Evolutionary conservation across 2,113 vertebrate species (phyloP), one percentile per base, ranked within the genome.

Genomic region (Morone chrysops): DNA sequence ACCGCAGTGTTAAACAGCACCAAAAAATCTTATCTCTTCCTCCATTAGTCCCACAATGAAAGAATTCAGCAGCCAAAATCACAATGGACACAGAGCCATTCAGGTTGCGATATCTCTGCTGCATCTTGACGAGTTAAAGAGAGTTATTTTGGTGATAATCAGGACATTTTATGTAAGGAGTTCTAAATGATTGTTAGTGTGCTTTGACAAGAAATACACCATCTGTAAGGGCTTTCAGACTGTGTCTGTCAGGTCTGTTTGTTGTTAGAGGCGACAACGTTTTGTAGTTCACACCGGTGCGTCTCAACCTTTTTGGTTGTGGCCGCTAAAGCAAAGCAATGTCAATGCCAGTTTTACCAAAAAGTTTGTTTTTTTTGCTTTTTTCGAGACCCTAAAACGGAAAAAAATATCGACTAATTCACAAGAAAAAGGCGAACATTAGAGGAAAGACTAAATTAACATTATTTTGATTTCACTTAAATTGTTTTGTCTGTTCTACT

Each of bases 1-100:
- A 88, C 92, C 86, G 90, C 78, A 31, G 90, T 87, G 91, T 90
- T 90, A 92, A 94, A 91, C 93, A 91, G 78, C 78, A 80, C 89
- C 79, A 82, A 88, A 88, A 89, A 80, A 71, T 83, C 92, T 93
- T 93, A 94, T 93, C 92, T 93, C 85, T 82, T 80, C 77, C 85
- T 90, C 90, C 91, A 93, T 93, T 93, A 92, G 92, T 79, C 31
- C 70, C 83, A 93, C 90, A 92, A 92, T 88, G 85, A 92, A 66
- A 89, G 83, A 88, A 91, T 88, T 93, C 82, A 93, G 73, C 83
- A 77, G 82, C 81, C 74, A 75, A 70, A 82, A 82, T 80, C 75
- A 89, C 89, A 92, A 81, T 82, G 76, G 70, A 90, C 83, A 77
- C 90, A 83, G 87, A 76, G 78, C 68, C 80, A 70, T 87, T 92